Percentiles rank a stretch among this genome's conserved stretches.
Evolutionary conservation across 2,113 vertebrate species (phyloP).

Genomic region (Gymnogyps californianus): DNA sequence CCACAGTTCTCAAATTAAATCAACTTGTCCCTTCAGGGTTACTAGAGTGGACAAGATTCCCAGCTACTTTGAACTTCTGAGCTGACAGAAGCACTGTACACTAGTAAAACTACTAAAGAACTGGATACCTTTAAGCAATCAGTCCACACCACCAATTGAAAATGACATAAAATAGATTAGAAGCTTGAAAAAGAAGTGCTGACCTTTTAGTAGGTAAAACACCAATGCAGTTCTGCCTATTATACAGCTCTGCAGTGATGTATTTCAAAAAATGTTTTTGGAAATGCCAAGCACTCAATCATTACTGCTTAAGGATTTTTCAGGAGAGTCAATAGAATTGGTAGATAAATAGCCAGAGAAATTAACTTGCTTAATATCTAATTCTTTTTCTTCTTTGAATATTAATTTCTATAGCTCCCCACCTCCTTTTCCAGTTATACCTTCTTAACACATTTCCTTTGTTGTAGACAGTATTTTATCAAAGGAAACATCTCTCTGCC

Average conservation of each 20-base stretch:
- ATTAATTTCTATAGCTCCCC: not conserved
- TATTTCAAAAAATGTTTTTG: constrained; percentile 49
- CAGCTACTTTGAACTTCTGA: not conserved
- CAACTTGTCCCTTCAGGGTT: not conserved
- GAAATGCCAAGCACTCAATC: constrained; percentile 40
- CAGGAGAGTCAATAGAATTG: not conserved
- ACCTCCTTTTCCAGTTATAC: not conserved
- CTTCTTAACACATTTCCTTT: not conserved
- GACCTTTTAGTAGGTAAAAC: constrained; percentile 51
- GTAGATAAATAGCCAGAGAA: not conserved
- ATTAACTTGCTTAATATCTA: not conserved
- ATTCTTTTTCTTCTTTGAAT: not conserved
- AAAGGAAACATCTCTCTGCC: not conserved
- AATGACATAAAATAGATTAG: constrained; percentile 43
- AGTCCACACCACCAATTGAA: not conserved
- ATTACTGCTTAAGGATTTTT: constrained; percentile 7
- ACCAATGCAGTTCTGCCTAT: not conserved
- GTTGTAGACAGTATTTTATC: not conserved
- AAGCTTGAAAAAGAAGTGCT: constrained; percentile 32
- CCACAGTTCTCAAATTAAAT: not conserved
- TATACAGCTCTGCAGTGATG: not conserved
- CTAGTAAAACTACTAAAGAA: not conserved
- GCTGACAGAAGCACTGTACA: not conserved
- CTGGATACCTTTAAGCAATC: constrained; percentile 1
- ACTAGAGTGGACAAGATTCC: not conserved